A percentile compares a stretch with the other conserved stretches of the same genome.
Evolutionary conservation across 2,113 vertebrate genomes (phyloP).

Genomic region (Pungitius pungitius): DNA sequence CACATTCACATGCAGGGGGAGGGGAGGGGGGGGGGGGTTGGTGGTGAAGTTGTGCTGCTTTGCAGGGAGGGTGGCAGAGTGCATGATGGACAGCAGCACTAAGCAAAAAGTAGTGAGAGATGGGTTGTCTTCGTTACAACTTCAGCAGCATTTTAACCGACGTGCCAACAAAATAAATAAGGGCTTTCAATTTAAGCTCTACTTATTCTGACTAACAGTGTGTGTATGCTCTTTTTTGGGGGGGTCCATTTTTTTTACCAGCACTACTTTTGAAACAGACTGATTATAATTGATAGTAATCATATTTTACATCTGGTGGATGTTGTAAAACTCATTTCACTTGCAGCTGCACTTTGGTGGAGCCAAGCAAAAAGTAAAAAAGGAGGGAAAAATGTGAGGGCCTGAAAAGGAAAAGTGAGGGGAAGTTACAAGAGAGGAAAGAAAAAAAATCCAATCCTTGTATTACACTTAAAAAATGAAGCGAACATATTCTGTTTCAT

Average conservation of each 20-base stretch:
- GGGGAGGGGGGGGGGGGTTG: conserved; percentile 27
- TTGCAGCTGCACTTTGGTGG: background rate
- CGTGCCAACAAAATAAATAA: background rate
- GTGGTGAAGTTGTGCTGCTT: conserved; percentile 24
- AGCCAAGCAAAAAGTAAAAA: conserved; percentile 9
- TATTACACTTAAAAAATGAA: conserved; percentile 25
- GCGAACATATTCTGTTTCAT: conserved; percentile 36
- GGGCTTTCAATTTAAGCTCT: background rate
- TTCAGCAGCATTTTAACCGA: background rate
- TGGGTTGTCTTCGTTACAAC: conserved; percentile 21
- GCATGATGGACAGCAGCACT: conserved; percentile 38
- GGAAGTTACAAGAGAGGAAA: conserved; percentile 8
- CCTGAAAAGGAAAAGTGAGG: conserved; percentile 11
- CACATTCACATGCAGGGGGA: conserved; percentile 54
- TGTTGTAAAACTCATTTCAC: background rate
- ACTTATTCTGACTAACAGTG: background rate
- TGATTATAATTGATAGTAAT: background rate
- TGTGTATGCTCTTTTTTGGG: background rate
- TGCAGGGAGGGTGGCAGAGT: conserved; percentile 25
- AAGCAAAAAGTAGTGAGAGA: conserved; percentile 21
- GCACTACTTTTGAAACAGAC: conserved; percentile 3
- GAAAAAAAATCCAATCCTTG: conserved; percentile 14
- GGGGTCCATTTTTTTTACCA: background rate
- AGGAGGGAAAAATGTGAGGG: background rate
- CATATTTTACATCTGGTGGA: conserved; percentile 13